Evolutionary conservation across 92 coral and sea anemone species (phyloP).

Genomic region (Epizoanthus fatuus): DNA sequence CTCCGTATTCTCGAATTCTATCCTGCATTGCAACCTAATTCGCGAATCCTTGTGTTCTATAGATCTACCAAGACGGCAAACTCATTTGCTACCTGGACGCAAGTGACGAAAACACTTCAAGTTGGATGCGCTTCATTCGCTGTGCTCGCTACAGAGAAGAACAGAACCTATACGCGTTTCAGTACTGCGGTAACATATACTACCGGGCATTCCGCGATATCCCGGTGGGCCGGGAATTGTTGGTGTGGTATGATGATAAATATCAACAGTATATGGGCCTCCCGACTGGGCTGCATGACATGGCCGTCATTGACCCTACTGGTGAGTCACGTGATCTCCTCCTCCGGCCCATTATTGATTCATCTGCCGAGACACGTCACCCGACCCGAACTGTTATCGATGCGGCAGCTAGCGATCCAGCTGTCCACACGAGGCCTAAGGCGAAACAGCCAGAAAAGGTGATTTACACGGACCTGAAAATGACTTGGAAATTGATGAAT

Average conservation of each 20-base stretch:
- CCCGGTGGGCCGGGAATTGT: constrained; percentile 86
- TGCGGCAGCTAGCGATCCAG: constrained; percentile 45
- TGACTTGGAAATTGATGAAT: constrained; percentile 6
- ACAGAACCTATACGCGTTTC: constrained; percentile 94
- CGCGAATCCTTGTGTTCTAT: not conserved
- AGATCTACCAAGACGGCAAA: constrained; percentile 98
- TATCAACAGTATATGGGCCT: constrained; percentile 97
- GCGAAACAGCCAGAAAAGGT: constrained; percentile 52
- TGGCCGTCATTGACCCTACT: constrained; percentile 93
- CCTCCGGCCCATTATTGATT: constrained; percentile 52
- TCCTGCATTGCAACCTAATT: too few relatives aligned
- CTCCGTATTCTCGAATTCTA: too few relatives aligned
- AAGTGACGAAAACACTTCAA: constrained; percentile 96
- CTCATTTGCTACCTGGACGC: constrained; percentile 94
- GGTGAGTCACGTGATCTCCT: constrained; percentile 76
- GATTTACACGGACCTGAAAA: constrained; percentile 34
- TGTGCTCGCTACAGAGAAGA: constrained; percentile 98
- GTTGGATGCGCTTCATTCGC: constrained; percentile 99
- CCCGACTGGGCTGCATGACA: constrained; percentile 93
- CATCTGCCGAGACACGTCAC: constrained; percentile 54
- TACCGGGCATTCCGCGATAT: constrained; percentile 98
- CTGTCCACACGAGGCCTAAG: constrained; percentile 45
- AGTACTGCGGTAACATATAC: constrained; percentile 97
- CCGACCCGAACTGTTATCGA: constrained; percentile 42
- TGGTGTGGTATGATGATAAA: constrained; percentile 99